Base-by-base conservation (phyloP, 2,113 vertebrate genomes). In the Labeo rohita region DNA sequence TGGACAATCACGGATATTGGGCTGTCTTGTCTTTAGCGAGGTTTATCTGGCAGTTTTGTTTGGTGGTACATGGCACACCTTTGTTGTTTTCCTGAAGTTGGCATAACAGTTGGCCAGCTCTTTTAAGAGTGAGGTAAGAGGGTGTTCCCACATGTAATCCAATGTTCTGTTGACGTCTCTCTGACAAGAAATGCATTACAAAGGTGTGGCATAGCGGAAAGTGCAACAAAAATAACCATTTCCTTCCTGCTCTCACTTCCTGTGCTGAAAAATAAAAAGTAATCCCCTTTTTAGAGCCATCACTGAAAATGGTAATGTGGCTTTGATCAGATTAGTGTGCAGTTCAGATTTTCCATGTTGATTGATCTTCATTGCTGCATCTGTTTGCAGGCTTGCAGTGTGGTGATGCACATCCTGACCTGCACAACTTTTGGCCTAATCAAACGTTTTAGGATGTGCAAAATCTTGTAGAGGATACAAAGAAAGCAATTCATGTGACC, bases 51-150 rank as follows among this genome's bases (percentile, higher is more conserved):
- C 7, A 7, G 36, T n/a, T 36, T 79, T 59, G 54, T 79, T 61
- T 7, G 54, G 18, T 61, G 23, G 36, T 36, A 3, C 13, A 59
- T 43, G 34, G 76, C 28, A 78, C 28, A 6, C 49, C 80, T 75
- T 84, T 88, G 59, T 72, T 86, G 83, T 79, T 85, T 87, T 87
- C 74, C 80, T 66, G 52, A 54, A 45, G 11, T 74, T 83, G 66
- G 66, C 66, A 50, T 23, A 70, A 83, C 77, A 85, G 83, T 85
- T 45, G 68, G 28, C n/a, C 86, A 80, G 6, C n/a, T 77, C 39
- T 36, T 3, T 28, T 52, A 45, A 15, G n/a, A 50, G 85, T 86
- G 86, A 87, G 75, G 84, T 87, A 66, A 86, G 84, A 81, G 86
- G 86, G 86, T 81, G 84, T 85, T 76, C 28, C 80, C 3, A n/a